Base-by-base conservation (phyloP, 2,113 vertebrate species). In the Toxotes chatareus region DNA sequence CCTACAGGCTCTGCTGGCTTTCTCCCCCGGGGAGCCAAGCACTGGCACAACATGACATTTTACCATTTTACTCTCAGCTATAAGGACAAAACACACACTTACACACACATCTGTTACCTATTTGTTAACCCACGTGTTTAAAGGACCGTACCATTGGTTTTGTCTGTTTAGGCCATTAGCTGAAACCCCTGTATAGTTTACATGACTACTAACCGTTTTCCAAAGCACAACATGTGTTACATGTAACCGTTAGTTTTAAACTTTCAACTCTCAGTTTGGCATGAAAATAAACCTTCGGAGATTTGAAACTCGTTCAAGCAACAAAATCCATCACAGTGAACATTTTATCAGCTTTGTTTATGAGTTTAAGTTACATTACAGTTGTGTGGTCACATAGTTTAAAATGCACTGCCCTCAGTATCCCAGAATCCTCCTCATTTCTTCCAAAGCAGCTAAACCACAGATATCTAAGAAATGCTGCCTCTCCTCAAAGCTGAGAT, bases 391-490 rank as follows among this genome's bases (percentile, higher is more conserved):
- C 47, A 36, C 36, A 21, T 9, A 27, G 46, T 67, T 57, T 40
- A 27, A 73, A 72, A 55, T 96, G 96, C 82, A 97, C 95, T 0
- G 91, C 94, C 79, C 91, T 91, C 0, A 96, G 96, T 12, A 91
- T 86, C 73, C 95, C 95, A 0, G 95, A 94, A 73, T 97, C 96
- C 84, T 97, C 96, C 0, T 97, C 96, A 88, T 94, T 96, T 82
- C 96, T 94, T 89, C 96, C 95, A 55, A 97, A 92, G 42, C 95
- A 79, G 46, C 59, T 51, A 70, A 69, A 80, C 51, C 60, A 59
- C 75, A 83, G 75, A 61, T 44, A 77, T 83, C 56, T 61, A 40
- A 69, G 38, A 27, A 75, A 82, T 84, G 64, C 23, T 71, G 51
- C 46, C 72, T 77, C 36, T 14, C n/a, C 47, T 81, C 13, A 53